Percentiles rank a stretch among this genome's conserved stretches.
Evolutionary conservation across 2,113 vertebrate species (phyloP).

Genomic region (Syngnathoides biaculeatus): DNA sequence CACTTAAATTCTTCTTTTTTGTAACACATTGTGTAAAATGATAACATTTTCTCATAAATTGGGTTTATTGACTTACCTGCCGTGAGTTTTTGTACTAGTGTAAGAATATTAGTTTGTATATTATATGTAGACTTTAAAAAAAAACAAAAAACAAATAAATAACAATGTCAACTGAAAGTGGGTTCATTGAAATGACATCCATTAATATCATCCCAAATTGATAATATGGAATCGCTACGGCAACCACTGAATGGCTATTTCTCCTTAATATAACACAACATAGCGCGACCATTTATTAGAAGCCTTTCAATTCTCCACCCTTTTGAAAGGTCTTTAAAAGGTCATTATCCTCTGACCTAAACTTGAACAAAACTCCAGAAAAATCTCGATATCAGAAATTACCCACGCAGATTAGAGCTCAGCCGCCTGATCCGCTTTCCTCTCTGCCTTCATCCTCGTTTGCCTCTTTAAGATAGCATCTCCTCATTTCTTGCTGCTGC

Average conservation of each 20-base stretch:
- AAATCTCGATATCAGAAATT: slow-evolving; percentile 14
- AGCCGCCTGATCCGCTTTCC: not conserved
- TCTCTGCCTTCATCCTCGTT: slow-evolving; percentile 5
- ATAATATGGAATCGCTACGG: not conserved
- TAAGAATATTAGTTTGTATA: too few species aligned
- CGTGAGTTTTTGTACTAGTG: too few species aligned
- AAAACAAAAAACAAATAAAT: too few species aligned
- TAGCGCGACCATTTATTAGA: not conserved
- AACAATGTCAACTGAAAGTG: too few species aligned
- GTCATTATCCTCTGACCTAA: not conserved
- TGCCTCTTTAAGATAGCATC: slow-evolving; percentile 18
- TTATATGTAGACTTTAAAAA: too few species aligned
- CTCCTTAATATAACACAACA: not conserved
- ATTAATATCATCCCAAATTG: too few species aligned
- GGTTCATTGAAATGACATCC: not conserved
- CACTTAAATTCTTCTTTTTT: too few species aligned
- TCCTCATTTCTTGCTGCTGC: slow-evolving; percentile 9
- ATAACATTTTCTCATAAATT: too few species aligned
- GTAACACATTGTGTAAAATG: too few species aligned
- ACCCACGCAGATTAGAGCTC: slow-evolving; percentile 5
- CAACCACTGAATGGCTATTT: not conserved
- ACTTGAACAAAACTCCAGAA: slow-evolving; percentile 1
- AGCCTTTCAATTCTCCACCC: not conserved
- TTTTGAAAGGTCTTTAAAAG: not conserved
- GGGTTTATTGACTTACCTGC: too few species aligned